Evolutionary conservation across 2,888 invertebrate species (phyloP).

Genomic region (Adela reaumurella): DNA sequence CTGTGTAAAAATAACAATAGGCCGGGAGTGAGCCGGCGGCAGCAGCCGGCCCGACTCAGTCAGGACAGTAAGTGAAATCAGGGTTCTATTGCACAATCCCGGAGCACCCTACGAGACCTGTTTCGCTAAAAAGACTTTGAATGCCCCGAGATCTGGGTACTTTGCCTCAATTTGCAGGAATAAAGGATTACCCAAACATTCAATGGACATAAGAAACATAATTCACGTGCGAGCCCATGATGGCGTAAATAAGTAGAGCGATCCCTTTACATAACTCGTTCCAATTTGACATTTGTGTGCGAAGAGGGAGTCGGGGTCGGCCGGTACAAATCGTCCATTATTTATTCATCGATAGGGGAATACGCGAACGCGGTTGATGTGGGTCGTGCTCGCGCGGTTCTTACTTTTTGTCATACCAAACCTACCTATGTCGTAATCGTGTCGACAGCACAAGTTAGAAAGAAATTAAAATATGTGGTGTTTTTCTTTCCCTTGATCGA

Average conservation of each 20-base stretch:
- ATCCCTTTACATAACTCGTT: neutral
- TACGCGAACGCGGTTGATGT: slow-evolving; percentile 32
- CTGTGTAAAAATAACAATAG: neutral
- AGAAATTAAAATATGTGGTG: too few species aligned
- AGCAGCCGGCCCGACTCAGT: neutral
- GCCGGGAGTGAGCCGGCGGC: neutral
- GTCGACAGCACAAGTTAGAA: too few species aligned
- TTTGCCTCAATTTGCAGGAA: neutral
- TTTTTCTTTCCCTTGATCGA: too few species aligned
- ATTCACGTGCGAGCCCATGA: neutral
- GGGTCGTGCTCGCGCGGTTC: slow-evolving; percentile 49
- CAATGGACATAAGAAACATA: neutral
- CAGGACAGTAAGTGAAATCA: neutral
- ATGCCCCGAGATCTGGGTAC: neutral
- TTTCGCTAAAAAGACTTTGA: neutral
- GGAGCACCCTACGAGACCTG: neutral
- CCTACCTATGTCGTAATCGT: too few species aligned
- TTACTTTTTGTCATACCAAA: too few species aligned
- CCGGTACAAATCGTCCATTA: slow-evolving; percentile 46
- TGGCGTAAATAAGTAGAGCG: neutral
- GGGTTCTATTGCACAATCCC: neutral
- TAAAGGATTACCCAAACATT: neutral
- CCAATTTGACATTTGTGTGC: neutral
- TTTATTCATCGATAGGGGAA: slow-evolving; percentile 33
- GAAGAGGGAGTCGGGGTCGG: neutral